Conservation (phyloP, 2,113 vertebrate genomes). For the Mirza zaza region DNA sequence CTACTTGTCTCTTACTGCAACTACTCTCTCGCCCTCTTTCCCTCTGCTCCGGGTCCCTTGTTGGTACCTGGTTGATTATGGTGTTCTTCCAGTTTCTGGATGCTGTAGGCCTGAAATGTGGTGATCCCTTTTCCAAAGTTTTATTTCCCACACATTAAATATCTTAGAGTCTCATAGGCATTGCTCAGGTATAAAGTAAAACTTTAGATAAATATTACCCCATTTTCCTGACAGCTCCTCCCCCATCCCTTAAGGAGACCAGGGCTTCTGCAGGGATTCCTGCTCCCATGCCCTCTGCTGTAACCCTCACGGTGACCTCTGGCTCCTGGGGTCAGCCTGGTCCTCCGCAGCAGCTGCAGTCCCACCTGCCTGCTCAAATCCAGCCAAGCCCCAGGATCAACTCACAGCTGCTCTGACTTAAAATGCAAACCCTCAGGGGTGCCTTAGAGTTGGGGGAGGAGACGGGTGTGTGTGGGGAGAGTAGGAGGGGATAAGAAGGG, state of each 20-base stretch:
- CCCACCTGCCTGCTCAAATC: conserved; percentile 57
- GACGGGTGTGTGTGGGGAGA: neutral
- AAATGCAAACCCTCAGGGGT: neutral
- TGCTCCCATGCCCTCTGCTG: conserved; percentile 63
- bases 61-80: neutral
- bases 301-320: conserved; percentile 58
- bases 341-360: neutral
- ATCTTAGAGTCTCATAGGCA: neutral
- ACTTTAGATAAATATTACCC: neutral
- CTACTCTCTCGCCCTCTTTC: neutral
- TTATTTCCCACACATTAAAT: conserved; percentile 6
- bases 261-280: neutral
- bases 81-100: neutral
- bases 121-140: neutral
- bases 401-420: conserved; percentile 58
- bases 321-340: conserved; percentile 25
- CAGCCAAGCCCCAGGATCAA: neutral
- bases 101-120: neutral
- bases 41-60: neutral
- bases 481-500: neutral
- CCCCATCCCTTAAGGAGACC: neutral
- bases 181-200: conserved; percentile 41
- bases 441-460: neutral
- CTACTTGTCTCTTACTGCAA: neutral
- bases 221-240: neutral